Evolutionary conservation across 2,888 invertebrate genomes (phyloP), one percentile per base, ranked within the genome.

Genomic region (Andrena bucephala): DNA sequence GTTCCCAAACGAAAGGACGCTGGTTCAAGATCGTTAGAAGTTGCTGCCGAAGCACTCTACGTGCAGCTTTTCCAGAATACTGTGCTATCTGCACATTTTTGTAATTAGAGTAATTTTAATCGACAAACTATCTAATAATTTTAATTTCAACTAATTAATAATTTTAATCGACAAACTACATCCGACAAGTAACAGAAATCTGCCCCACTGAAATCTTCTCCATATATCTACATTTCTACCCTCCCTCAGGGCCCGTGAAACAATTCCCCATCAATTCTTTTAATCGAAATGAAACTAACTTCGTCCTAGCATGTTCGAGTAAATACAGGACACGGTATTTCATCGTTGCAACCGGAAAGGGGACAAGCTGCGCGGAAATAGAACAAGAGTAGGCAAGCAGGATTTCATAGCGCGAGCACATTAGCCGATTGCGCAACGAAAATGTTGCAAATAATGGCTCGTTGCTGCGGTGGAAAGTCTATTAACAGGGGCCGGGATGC

Each of bases 381-480:
- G 54, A 27, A 62, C 70, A 52, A 50, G 20, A 65, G 63, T 27
- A 52, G 8, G 54, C 24, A 10, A 42, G 59, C 29, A 29, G 8
- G 24, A 57, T 57, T 60, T 27, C 57, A 70, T 52, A 63, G 63
- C 27, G 33, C 62, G 67, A n/a, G 67, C 48, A 62, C 71, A 60
- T 79, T 27, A 10, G 10, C n/a, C 48, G 71, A 72, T 77, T 85
- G 24, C 33, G 68, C 62, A 76, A 62, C 33, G 50, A 59, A 75
- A 74, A 36, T 27, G 57, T 74, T 52, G 31, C 5, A 57, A 65
- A 65, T 76, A 76, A 81, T 74, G 69, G 81, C 72, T 48, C 63
- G 66, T 54, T 36, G 80, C 48, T 24, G 16, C 31, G 33, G 20
- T 57, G 24, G n/a, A 13, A 31, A 36, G 36, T 71, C 52, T 65